Percentiles rank a stretch among this genome's conserved stretches.
phyloP scores from a whole-genome alignment of 2,797 vertebrate species.

The Chelmon rostratus region DNA sequence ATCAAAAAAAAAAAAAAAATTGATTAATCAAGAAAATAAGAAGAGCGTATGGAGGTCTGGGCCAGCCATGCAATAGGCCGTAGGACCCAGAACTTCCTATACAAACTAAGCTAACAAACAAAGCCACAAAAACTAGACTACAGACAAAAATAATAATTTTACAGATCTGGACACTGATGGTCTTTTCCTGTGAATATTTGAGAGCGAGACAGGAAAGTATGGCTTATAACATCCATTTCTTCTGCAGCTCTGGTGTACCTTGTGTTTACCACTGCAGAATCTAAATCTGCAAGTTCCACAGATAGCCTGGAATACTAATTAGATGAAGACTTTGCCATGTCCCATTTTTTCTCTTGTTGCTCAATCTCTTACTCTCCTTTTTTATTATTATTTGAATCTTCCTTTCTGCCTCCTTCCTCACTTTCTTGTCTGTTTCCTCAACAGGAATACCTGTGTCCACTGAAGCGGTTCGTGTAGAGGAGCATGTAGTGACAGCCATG shows the following conservation, averaged over 20 bases:
- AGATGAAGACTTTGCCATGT: not conserved
- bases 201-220: not conserved
- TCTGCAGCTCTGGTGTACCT: not conserved
- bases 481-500: slow-evolving; percentile 96
- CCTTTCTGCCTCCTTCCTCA: slow-evolving; percentile 2
- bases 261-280: slow-evolving; percentile 20
- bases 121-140: no score
- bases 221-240: not conserved
- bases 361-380: not conserved
- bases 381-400: not conserved
- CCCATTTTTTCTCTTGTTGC: not conserved
- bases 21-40: not conserved
- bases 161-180: not conserved
- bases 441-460: slow-evolving; percentile 72
- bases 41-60: no score
- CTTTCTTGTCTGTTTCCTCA: slow-evolving; percentile 8
- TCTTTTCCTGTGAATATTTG: not conserved
- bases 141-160: no score
- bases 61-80: no score
- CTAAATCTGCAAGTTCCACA: slow-evolving; percentile 3
- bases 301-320: slow-evolving; percentile 14
- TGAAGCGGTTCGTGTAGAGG: slow-evolving; percentile 87
- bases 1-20: no score
- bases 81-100: no score
- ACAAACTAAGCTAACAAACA: no score